Evolutionary conservation across 2,113 vertebrate genomes (phyloP), one percentile per base, ranked within the genome.

Genomic region (Ochotona curzoniae): DNA sequence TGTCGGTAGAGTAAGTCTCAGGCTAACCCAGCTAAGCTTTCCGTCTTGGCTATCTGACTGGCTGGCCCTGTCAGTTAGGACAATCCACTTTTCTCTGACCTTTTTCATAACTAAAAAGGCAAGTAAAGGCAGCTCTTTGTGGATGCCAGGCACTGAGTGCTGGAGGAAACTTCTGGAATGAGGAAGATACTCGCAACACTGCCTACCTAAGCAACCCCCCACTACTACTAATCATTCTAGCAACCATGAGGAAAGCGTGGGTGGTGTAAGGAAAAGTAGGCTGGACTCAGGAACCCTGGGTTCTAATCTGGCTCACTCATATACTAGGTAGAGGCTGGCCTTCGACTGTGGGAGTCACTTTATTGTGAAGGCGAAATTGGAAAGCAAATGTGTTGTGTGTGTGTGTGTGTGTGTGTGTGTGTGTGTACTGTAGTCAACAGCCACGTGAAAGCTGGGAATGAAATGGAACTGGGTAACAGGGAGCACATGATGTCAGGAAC

Each of bases 21-120:
- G 83, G 44, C n/a, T 44, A 70, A 93, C 79, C 64, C 35, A 32
- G 28, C 32, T 85, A 92, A 92, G 57, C 78, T 64, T 89, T 74
- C 54, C 67, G 2, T 38, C 32, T 87, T 79, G 64, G 69, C 28
- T 83, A 26, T 92, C 25, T 75, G 20, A 91, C n/a, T 90, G 84
- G 38, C 18, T 61, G 83, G 66, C 32, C 86, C 7, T 82, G 23
- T 63, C 8, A 92, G 30, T 67, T 47, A 0, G 14, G 35, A 35
- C 17, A 93, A 88, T 80, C 61, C 60, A 63, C 18, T 82, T 70
- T 91, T 83, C 78, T 85, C 35, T 88, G 35, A 8, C 74, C 69
- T 91, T 74, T 81, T 60, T 23, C 20, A 38, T 14, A 82, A 92
- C 12, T 93, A 38, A 96, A 92, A 84, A 64, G 30, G 8, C 21